Evolutionary conservation across 1,140 invertebrate genomes (phyloP), one percentile per base, ranked within the genome.

Genomic region (Eupristina koningsbergeri): DNA sequence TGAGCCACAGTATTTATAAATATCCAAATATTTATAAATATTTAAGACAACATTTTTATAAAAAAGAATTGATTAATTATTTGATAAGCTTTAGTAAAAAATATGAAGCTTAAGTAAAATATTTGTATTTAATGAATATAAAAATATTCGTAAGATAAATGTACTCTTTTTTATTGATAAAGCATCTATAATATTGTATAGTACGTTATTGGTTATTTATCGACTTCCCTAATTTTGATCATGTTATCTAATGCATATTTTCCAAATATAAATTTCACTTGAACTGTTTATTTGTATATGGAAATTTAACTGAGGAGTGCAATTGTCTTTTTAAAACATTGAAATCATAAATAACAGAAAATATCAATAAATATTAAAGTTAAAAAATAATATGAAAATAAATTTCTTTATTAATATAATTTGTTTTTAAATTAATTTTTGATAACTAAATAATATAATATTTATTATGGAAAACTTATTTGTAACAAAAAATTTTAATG

Each of bases 251-350:
- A 34, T 31, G 13, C 31, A 34, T 64, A 64, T 34, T 34, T 64
- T 64, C 34, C 29, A 15, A 11, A 31, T 15, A 64, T 64, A 58
- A 58, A 58, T 58, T 58, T 26, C 53, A 19, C 1, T 58, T 3
- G 19, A 58, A 64, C 29, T 29, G 31, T 9, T 64, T 64, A 64
- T 11, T 34, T 15, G n/a, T 34, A 15, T 7, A 31, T 64, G 13
- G 22, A 64, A 31, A 29, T 11, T 71, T 26, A 63, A 61, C 75
- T 36, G 9, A 26, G 41, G 36, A 41, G 61, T 39, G 22, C 61
- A 34, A 63, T 77, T 9, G 26, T 77, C 58, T 17, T n/a, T 39
- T 63, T 63, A 63, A 22, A 34, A 63, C 41, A 77, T 77, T 77
- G 75, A 77, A 41, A 63, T 50, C 29, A 26, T 13, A 31, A 3